phyloP scores from a whole-genome alignment of 1,140 invertebrate genomes.

The Neodiprion lecontei region DNA sequence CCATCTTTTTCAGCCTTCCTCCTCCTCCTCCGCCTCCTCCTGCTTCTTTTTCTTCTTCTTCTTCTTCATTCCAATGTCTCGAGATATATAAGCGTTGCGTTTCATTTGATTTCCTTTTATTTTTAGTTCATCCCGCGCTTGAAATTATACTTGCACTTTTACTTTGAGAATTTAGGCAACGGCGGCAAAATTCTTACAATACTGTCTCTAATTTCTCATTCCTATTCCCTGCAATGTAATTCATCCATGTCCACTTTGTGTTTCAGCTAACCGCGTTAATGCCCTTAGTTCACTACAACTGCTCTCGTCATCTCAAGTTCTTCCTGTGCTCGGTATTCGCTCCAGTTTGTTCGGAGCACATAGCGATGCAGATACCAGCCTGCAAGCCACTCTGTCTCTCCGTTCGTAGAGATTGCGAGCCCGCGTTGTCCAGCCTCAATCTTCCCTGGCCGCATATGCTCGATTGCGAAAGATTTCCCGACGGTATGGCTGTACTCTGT shows the following conservation, averaged over 20 bases:
- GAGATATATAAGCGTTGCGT: no score
- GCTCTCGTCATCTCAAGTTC: slow-evolving; percentile 84
- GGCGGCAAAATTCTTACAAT: no score
- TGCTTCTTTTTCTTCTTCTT: neutral
- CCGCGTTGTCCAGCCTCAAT: slow-evolving; percentile 74
- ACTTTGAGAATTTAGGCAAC: no score
- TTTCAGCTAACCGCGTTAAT: slow-evolving; percentile 78
- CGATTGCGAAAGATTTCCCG: neutral
- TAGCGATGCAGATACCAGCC: slow-evolving; percentile 83
- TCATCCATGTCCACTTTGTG: slow-evolving; percentile 31
- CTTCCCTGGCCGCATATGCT: slow-evolving; percentile 69
- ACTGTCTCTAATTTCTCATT: neutral
- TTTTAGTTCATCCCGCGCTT: no score
- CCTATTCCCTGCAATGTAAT: no score
- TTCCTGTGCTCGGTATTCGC: slow-evolving; percentile 93
- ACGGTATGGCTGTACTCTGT: neutral
- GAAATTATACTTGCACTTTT: neutral
- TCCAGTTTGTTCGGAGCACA: slow-evolving; percentile 91
- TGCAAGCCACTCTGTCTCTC: slow-evolving; percentile 86
- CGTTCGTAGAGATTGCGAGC: slow-evolving; percentile 79
- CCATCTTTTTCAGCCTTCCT: neutral
- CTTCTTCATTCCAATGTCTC: no score
- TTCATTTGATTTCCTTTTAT: no score
- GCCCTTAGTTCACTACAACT: slow-evolving; percentile 83
- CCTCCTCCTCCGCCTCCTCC: neutral